A percentile compares a stretch with the other conserved stretches of the same genome.
phyloP scores from a whole-genome alignment of 2,113 vertebrate genomes.

The Falcunculus frontatus region DNA sequence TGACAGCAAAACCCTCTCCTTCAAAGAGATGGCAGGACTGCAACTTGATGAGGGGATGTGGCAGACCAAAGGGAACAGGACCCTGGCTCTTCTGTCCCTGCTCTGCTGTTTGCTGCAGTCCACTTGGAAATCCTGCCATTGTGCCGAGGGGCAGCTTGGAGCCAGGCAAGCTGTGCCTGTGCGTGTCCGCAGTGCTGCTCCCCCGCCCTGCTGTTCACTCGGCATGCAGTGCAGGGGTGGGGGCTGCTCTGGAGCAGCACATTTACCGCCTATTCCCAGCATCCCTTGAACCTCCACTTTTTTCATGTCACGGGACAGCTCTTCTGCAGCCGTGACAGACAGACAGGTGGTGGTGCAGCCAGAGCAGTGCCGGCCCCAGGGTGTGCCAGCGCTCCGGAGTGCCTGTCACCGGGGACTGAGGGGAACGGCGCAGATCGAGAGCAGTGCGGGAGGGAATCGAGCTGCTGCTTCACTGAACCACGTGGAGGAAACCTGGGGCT shows the following conservation, averaged over 20 bases:
- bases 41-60: background rate
- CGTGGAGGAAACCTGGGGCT: rapidly evolving
- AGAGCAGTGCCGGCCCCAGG: background rate
- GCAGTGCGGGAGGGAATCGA: background rate
- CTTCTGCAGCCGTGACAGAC: background rate
- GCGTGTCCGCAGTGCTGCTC: rapidly evolving
- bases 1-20: background rate
- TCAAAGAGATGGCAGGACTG: background rate
- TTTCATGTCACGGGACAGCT: background rate
- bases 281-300: rapidly evolving
- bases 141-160: background rate
- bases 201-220: rapidly evolving
- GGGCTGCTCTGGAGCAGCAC: no score
- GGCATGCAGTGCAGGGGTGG: rapidly evolving
- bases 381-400: background rate
- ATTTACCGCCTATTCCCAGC: background rate
- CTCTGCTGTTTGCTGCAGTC: background rate
- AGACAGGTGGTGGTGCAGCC: background rate
- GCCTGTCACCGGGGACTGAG: rapidly evolving
- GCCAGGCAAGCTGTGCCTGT: background rate
- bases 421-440: background rate
- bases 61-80: background rate
- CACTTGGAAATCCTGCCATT: background rate
- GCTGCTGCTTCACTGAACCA: background rate
- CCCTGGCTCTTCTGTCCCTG: background rate